Conservation (phyloP, 2,113 vertebrate species). For the Eretmodus cyanostictus region DNA sequence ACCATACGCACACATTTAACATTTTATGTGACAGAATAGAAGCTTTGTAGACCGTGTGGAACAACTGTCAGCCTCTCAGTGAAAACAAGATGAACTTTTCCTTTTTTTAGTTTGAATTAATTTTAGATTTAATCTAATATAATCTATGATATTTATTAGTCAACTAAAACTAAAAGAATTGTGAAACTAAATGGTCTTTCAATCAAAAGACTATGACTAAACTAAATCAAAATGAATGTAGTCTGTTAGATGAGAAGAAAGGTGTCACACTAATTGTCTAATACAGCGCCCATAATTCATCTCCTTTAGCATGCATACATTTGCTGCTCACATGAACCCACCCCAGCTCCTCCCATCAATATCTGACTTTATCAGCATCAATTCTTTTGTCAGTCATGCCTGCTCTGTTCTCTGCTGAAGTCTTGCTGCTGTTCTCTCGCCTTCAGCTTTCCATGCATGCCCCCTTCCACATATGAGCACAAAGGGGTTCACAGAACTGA, state of each 20-base stretch:
- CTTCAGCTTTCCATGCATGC: not conserved
- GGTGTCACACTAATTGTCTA: not conserved
- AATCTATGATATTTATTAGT: not conserved
- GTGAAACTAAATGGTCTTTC: not conserved
- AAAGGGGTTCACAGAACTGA: not conserved
- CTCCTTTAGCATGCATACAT: not conserved
- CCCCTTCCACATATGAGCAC: not conserved
- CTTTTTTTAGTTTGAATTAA: not conserved
- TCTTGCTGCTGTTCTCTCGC: not conserved
- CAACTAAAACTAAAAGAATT: not conserved
- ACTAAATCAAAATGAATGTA: not conserved
- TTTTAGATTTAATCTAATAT: not conserved
- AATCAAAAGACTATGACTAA: not conserved
- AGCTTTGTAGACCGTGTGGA: not conserved
- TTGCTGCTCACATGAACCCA: not conserved
- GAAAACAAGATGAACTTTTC: not conserved
- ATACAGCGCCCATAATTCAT: not conserved
- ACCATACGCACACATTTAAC: not conserved
- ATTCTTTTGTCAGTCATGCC: not conserved
- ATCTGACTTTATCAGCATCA: not conserved
- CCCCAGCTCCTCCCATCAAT: not conserved
- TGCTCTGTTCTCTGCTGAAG: not conserved
- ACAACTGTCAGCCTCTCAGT: not conserved
- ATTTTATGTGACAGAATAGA: not conserved
- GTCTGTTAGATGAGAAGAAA: not conserved